phyloP scores from a whole-genome alignment of 2,888 invertebrate species.

The Mesochorus sp. region DNA sequence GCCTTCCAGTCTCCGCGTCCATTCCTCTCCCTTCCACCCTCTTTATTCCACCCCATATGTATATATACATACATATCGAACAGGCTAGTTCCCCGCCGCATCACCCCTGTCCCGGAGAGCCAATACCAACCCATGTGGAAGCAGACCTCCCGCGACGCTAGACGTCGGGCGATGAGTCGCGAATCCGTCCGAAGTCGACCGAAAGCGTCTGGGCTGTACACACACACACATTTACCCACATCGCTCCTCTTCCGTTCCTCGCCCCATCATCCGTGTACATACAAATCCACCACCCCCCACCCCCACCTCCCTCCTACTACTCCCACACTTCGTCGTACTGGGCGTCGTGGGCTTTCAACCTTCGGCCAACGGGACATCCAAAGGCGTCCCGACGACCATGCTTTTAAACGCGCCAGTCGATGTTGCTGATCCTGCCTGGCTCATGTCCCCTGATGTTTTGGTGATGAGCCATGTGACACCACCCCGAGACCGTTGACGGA shows the following conservation, averaged over 20 bases:
- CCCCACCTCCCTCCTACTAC: slow-evolving; percentile 35
- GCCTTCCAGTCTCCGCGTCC: slow-evolving; percentile 54
- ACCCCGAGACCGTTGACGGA: too few species aligned
- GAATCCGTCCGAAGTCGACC: slow-evolving; percentile 75
- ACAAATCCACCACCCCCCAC: slow-evolving; percentile 59
- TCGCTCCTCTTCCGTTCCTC: slow-evolving; percentile 32
- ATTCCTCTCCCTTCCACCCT: slow-evolving; percentile 14
- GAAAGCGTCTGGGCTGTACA: slow-evolving; percentile 70
- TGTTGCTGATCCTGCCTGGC: slow-evolving; percentile 16
- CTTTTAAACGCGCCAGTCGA: slow-evolving; percentile 40
- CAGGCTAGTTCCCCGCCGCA: slow-evolving; percentile 75
- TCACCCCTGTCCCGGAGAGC: slow-evolving; percentile 78
- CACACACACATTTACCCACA: too few species aligned
- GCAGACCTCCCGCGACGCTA: slow-evolving; percentile 72
- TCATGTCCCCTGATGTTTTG: slow-evolving; percentile 18
- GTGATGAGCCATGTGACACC: slow-evolving; percentile 73
- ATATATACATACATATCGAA: too few species aligned
- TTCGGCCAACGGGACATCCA: slow-evolving; percentile 38
- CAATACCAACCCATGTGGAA: slow-evolving; percentile 82
- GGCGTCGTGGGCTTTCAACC: slow-evolving; percentile 10
- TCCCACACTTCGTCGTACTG: slow-evolving; percentile 13
- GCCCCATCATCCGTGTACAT: slow-evolving; percentile 43
- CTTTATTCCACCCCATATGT: background rate
- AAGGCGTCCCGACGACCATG: slow-evolving; percentile 21
- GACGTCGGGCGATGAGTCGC: slow-evolving; percentile 77